Evolutionary conservation across 2,888 invertebrate species (phyloP), one percentile per base, ranked within the genome.

Genomic region (Caradrina kadenii): DNA sequence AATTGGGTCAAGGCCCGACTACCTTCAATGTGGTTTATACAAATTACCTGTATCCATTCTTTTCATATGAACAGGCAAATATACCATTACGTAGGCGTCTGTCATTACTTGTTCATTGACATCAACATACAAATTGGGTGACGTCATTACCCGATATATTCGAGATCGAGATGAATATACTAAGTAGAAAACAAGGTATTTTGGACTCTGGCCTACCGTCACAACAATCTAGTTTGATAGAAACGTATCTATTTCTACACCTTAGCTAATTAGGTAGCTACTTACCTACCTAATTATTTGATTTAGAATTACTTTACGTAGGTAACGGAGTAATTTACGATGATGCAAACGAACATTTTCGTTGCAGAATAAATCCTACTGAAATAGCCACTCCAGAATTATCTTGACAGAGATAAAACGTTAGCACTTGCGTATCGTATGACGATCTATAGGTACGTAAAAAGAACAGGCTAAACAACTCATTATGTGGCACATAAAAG

Each of bases 371-470:
- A 49, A 60, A 19, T 52, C 3, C 39, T 26, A 59, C 76, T n/a
- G 62, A 64, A 76, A 72, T 76, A 72, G 52, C 61, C 26, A 50
- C n/a, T 60, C 45, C 45, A 68, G 63, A 72, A 71, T 71, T 62
- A 67, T 75, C 76, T 56, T 22, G 73, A 79, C 58, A 7, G 50
- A 63, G 62, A 63, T 75, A 58, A 39, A 65, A 35, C n/a, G 17
- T 19, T 64, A 49, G 53, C 49, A 48, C 53, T 56, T 52, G 48
- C 13, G 50, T 64, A 31, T 68, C 52, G 49, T 19, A 62, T 50
- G 58, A 62, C 22, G 42, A 48, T 54, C n/a, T 31, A 19, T 26
- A 63, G n/a, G n/a, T 42, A 61, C 21, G 39, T 13, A 39, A 11
- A 35, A 1, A 39, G 26, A 21, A 48, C 8, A 17, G 17, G 19